Conservation (phyloP, 1,140 invertebrate genomes). For the Leptinotarsa defecta region DNA sequence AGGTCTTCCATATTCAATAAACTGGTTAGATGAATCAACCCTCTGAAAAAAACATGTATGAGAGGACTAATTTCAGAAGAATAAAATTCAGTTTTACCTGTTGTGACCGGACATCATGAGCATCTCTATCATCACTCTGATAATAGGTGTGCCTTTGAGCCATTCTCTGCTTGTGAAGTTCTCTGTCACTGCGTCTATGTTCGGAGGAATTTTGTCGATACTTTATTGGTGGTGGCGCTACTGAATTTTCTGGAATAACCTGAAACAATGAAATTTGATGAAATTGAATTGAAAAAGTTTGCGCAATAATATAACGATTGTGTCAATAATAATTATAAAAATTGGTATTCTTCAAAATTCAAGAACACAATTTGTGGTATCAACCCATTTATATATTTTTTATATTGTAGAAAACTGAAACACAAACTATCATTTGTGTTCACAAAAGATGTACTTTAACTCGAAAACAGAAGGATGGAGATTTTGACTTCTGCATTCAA, state of each 20-base stretch:
- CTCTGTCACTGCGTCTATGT: slow-evolving; percentile 41
- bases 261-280: slow-evolving; percentile 9
- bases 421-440: too few relatives aligned
- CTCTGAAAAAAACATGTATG: slow-evolving; percentile 23
- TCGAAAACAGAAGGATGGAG: too few relatives aligned
- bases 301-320: too few relatives aligned
- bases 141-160: slow-evolving; percentile 47
- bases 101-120: slow-evolving; percentile 40
- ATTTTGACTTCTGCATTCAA: too few relatives aligned
- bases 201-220: slow-evolving; percentile 44
- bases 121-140: slow-evolving; percentile 44
- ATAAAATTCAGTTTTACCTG: slow-evolving; percentile 26
- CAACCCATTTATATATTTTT: too few relatives aligned
- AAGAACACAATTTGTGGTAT: too few relatives aligned
- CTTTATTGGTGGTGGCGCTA: slow-evolving; percentile 45
- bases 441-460: too few relatives aligned
- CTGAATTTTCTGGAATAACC: slow-evolving; percentile 52
- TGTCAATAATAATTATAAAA: too few relatives aligned
- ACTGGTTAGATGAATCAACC: slow-evolving; percentile 38
- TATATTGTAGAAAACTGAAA: too few relatives aligned
- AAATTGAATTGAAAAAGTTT: too few relatives aligned
- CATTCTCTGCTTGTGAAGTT: slow-evolving; percentile 42
- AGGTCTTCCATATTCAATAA: slow-evolving; percentile 56
- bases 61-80: too few relatives aligned
- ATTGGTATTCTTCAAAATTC: too few relatives aligned